Evolutionary conservation across 37 sponge, comb jelly and placozoan genomes (phyloP), one percentile per base, ranked within the genome.

Genomic region (Crambe crambe): DNA sequence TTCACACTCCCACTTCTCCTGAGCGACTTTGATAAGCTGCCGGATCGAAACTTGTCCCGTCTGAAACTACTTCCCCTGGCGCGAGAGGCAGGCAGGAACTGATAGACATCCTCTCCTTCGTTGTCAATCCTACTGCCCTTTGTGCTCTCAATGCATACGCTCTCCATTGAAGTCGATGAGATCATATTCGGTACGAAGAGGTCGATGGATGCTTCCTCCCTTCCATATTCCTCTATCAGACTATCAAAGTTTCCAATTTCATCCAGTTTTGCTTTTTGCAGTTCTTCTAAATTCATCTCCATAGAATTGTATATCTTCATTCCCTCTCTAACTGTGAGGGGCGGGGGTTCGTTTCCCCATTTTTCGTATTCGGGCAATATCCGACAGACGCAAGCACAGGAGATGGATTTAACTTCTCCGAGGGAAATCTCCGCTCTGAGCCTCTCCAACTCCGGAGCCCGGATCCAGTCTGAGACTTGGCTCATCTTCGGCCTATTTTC

Each of bases 371-470:
- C 67, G 0, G 88, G 92, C 1, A 43, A 75, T 37, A 92, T 68
- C 8, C 88, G 69, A 31, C 88, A 83, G 10, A 87, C 85, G 70
- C 92, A 87, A 42, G 88, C 78, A 69, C 86, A 75, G 0, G 92
- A 83, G 27, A 83, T 87, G 29, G 92, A 73, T 23, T 80, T 75
- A 26, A 86, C 78, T 3, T 74, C 83, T 3, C 44, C 60, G 21
- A 92, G 72, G 18, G 65, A 35, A 23, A 87, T 27, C 36, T 92
- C 76, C 0, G 80, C 61, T 47, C 92, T 37, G 42, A 92, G 61
- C 20, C 87, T 41, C 30, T 83, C 84, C 62, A 92, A 92, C 57
- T 92, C 92, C 0, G 67, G 71, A 9, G 70, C 58, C 30, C 32
- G 47, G 27, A 76, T 56, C 78, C 84, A 78, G 20, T 87, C 56